phyloP scores from a whole-genome alignment of 2,888 invertebrate species.

The Mythimna ferrago region DNA sequence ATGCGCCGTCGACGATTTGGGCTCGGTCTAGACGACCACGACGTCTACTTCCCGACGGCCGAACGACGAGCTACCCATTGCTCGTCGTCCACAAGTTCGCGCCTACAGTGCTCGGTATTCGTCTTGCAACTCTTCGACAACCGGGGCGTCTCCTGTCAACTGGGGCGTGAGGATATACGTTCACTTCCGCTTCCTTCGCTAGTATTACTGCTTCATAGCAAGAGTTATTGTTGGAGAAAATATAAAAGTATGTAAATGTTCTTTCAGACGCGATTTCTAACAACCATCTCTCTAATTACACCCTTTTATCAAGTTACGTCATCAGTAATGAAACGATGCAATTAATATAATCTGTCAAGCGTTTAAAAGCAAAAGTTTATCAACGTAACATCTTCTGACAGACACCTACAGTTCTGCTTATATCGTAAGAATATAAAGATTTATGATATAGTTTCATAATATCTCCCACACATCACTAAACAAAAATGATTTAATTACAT shows the following conservation, averaged over 20 bases:
- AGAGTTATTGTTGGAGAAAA: too few species aligned
- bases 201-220: too few species aligned
- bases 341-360: constrained; percentile 21
- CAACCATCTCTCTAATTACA: background rate
- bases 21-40: too few species aligned
- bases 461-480: constrained; percentile 12
- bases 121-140: too few species aligned
- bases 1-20: too few species aligned
- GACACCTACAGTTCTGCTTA: constrained; percentile 36
- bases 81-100: too few species aligned
- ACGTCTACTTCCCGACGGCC: too few species aligned
- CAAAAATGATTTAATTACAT: constrained; percentile 20
- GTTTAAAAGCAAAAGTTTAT: constrained; percentile 19
- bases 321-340: constrained; percentile 5
- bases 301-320: background rate
- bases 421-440: background rate
- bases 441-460: constrained; percentile 26
- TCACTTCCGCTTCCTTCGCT: too few species aligned
- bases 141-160: too few species aligned
- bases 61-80: too few species aligned
- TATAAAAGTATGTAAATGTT: background rate
- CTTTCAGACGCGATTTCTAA: background rate
- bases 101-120: too few species aligned
- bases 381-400: constrained; percentile 15
- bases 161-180: too few species aligned